Percentiles rank a stretch among this genome's conserved stretches.
phyloP scores from a whole-genome alignment of 1,140 invertebrate genomes.

The Lasaia peninsularis region DNA sequence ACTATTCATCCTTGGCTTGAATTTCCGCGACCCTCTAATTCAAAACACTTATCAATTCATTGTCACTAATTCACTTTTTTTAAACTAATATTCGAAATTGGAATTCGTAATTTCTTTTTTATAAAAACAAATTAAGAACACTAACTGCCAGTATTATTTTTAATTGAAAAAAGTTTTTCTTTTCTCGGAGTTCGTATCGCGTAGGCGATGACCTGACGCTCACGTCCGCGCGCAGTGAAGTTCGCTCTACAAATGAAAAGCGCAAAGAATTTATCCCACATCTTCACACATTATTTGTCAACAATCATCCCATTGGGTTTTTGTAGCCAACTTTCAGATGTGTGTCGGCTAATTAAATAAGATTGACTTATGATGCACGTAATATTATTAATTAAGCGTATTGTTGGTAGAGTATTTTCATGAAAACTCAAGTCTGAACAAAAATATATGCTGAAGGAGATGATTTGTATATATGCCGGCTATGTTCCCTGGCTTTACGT shows the following conservation, averaged over 20 bases:
- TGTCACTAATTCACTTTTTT: slow-evolving; percentile 3
- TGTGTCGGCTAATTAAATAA: slow-evolving; percentile 2
- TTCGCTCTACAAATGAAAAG: slow-evolving; percentile 8
- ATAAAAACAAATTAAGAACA: slow-evolving; percentile 1
- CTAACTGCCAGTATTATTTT: background rate
- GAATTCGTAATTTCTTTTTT: background rate
- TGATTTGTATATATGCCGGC: too few species aligned
- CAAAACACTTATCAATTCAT: slow-evolving; percentile 10
- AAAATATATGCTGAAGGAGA: too few species aligned
- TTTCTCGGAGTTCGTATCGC: slow-evolving; percentile 1
- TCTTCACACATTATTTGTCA: slow-evolving; percentile 11
- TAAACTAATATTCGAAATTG: background rate
- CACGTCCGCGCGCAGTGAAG: background rate
- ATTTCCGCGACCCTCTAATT: slow-evolving; percentile 9
- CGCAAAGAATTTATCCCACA: slow-evolving; percentile 7
- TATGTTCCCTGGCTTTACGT: too few species aligned
- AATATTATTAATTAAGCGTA: too few species aligned
- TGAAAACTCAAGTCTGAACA: too few species aligned
- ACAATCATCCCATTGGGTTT: slow-evolving; percentile 3
- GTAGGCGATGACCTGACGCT: background rate
- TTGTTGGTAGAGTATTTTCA: too few species aligned
- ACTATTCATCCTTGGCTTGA: slow-evolving; percentile 8
- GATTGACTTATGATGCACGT: background rate
- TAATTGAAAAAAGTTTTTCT: slow-evolving; percentile 4
- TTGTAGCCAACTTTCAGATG: background rate